These are phyloP conservation scores for Acanthornis magna DNA, from an alignment of 2,797 vertebrate species.

Conservation along the genomic window DNA sequence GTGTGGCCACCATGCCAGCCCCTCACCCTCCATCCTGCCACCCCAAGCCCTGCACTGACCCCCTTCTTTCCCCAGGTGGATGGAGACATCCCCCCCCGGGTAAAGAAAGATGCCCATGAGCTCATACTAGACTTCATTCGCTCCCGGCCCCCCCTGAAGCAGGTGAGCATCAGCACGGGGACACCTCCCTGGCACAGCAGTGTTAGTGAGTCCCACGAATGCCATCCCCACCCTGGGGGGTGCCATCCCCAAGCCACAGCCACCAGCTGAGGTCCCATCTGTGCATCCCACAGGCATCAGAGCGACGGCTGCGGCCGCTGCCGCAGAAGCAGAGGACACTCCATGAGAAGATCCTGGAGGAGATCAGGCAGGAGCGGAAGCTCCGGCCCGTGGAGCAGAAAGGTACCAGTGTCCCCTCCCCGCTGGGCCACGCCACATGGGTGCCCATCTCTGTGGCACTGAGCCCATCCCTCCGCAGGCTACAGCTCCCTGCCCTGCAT, in stretches of 20 bases:
- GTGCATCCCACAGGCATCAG: constrained; percentile 76
- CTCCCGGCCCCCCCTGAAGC: constrained; percentile 92
- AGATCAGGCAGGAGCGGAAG: constrained; percentile 90
- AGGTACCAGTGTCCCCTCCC: not conserved
- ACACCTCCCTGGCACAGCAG: rapidly evolving
- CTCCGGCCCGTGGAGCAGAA: constrained; percentile 82
- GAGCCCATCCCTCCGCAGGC: constrained; percentile 51
- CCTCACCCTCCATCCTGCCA: not conserved
- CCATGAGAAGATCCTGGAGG: constrained; percentile 89
- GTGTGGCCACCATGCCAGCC: not conserved
- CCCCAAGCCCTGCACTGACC: not conserved
- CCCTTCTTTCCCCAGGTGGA: constrained; percentile 79
- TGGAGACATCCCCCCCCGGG: constrained; percentile 86
- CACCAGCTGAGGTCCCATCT: rapidly evolving
- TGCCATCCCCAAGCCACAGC: rapidly evolving
- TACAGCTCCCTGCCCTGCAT: constrained; percentile 94
- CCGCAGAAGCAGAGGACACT: constrained; percentile 85
- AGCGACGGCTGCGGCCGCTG: constrained; percentile 85
- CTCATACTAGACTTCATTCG: constrained; percentile 95
- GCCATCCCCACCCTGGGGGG: not conserved
- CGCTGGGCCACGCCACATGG: rapidly evolving
- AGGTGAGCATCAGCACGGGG: constrained; percentile 62
- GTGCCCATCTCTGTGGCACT: rapidly evolving
- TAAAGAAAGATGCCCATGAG: constrained; percentile 92
- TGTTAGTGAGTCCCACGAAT: not conserved